phyloP scores from a whole-genome alignment of 2,113 vertebrate genomes.

The Microtus montanus region DNA sequence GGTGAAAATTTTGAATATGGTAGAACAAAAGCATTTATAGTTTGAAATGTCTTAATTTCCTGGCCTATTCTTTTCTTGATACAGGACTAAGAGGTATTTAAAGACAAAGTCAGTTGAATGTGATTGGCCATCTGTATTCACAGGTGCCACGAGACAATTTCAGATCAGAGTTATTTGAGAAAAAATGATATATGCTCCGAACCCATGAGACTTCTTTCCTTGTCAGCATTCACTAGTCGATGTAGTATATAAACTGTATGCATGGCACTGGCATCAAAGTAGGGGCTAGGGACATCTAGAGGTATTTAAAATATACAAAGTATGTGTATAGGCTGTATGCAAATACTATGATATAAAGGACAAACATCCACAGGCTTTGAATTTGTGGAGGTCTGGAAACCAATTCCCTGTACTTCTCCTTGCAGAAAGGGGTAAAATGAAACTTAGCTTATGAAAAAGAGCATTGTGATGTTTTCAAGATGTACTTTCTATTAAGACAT shows the following conservation, averaged over 20 bases:
- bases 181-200: neutral
- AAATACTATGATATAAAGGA: neutral
- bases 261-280: no score
- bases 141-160: neutral
- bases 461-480: neutral
- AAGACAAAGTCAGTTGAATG: neutral
- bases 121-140: neutral
- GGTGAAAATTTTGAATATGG: conserved; percentile 25
- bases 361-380: neutral
- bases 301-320: neutral
- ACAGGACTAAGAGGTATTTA: neutral
- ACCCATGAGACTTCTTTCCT: neutral
- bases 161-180: neutral
- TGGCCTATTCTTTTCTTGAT: conserved; percentile 8
- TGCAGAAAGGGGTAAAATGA: conserved; percentile 10
- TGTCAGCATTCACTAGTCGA: neutral
- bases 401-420: neutral
- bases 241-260: neutral
- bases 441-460: conserved; percentile 30
- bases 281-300: neutral
- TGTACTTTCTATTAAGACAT: neutral
- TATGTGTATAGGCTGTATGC: neutral
- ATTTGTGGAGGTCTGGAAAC: neutral
- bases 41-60: neutral
- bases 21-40: conserved; percentile 19